These are phyloP conservation scores for Microctonus hyperodae DNA, from an alignment of 2,888 invertebrate genomes.

Conservation along the genomic window DNA sequence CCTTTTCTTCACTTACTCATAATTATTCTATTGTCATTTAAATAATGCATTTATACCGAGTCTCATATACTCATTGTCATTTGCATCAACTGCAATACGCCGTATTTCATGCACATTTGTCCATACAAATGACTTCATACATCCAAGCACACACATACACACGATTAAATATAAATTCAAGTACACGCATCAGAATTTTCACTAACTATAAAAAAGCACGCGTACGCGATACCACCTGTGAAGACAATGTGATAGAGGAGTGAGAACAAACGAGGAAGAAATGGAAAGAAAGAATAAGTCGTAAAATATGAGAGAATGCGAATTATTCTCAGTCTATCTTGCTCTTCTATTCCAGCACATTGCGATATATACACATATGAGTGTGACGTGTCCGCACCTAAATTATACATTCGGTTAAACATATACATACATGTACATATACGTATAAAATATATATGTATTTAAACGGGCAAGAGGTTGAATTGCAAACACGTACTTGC, in stretches of 20 bases:
- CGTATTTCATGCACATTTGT: not conserved
- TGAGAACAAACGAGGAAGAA: not conserved
- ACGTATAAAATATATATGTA: conserved; percentile 5
- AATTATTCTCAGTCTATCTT: not conserved
- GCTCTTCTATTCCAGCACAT: not conserved
- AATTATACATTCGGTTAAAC: not conserved
- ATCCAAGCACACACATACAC: not conserved
- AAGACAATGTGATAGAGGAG: not conserved
- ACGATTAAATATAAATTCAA: not conserved
- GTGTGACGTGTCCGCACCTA: not conserved
- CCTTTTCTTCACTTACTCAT: not conserved
- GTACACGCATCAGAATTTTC: not conserved
- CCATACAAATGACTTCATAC: not conserved
- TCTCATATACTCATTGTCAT: not conserved
- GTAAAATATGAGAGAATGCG: not conserved
- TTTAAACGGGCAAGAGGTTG: conserved; percentile 11
- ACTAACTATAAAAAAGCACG: not conserved
- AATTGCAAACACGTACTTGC: conserved; percentile 28
- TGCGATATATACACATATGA: not conserved
- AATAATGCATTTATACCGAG: not conserved
- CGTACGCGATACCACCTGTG: conserved; percentile 13
- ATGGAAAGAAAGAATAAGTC: conserved; percentile 14
- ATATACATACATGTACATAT: not conserved
- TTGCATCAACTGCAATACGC: not conserved
- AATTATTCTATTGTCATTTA: not conserved